phyloP scores from a whole-genome alignment of 30 jellyfish, hydroid and myxozoan genomes.

The Aurelia coerulea region DNA sequence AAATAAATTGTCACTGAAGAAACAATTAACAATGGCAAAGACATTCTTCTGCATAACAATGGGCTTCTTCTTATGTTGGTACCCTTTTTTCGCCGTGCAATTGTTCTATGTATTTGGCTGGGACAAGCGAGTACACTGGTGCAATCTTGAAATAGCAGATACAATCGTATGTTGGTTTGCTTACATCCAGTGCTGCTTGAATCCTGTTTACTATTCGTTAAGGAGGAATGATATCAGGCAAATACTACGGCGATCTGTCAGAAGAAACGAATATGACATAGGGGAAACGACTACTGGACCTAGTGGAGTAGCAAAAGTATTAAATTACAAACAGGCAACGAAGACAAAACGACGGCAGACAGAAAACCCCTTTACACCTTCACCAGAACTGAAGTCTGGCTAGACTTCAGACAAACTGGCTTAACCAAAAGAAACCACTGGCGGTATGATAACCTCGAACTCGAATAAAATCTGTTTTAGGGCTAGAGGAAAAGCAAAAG shows the following conservation, averaged over 20 bases:
- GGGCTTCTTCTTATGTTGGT: slow-evolving; percentile 69
- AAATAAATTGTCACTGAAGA: slow-evolving; percentile 7
- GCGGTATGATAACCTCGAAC: too few relatives aligned
- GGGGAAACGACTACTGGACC: too few relatives aligned
- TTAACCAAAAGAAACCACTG: too few relatives aligned
- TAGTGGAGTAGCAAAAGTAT: too few relatives aligned
- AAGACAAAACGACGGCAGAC: too few relatives aligned
- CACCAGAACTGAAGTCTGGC: too few relatives aligned
- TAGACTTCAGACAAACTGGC: too few relatives aligned
- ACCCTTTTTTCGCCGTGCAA: slow-evolving; percentile 64
- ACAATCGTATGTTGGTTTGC: slow-evolving; percentile 77
- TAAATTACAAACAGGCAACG: too few relatives aligned
- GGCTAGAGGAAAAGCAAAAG: too few relatives aligned
- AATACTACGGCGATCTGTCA: slow-evolving; percentile 7
- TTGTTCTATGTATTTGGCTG: slow-evolving; percentile 39
- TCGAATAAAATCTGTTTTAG: too few relatives aligned
- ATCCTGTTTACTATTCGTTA: slow-evolving; percentile 61
- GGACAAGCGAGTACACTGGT: slow-evolving; percentile 51
- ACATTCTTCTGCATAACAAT: slow-evolving; percentile 54
- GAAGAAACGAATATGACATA: background rate
- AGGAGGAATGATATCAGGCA: slow-evolving; percentile 51
- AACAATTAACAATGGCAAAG: slow-evolving; percentile 57
- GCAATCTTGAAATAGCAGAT: slow-evolving; percentile 71
- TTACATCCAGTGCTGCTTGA: slow-evolving; percentile 70
- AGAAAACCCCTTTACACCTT: too few relatives aligned